Evolutionary conservation across 2,888 invertebrate species (phyloP), one percentile per base, ranked within the genome.

Genomic region (Athripsodes cinereus): DNA sequence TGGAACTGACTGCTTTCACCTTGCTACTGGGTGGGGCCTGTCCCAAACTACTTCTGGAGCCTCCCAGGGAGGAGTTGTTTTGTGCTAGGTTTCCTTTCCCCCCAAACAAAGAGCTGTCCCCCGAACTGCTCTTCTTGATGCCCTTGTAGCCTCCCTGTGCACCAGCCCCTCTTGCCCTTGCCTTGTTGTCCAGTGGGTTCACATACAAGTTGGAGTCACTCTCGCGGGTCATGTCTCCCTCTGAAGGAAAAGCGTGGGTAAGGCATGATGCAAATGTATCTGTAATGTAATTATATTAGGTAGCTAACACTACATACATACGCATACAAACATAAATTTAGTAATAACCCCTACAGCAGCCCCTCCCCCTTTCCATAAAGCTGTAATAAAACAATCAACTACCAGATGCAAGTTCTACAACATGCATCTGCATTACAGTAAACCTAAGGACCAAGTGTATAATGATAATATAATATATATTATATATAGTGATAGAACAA

Each of bases 241-340:
- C 90, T 69, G 92, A 92, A 75, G 89, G 86, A 79, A 90, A 93
- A 70, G 93, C 93, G 81, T 95, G 94, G 70, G 96, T 95, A 80
- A 93, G 90, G 81, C 96, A 96, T 78, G 93, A 95, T 75, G 93
- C 93, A 78, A 93, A 96, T 66, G 96, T 96, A 77, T 96, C 96
- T 70, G 93, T 89, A 78, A 93, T 88, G 10, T 26, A 26, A 26
- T 26, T 26, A 10, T 26, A 26, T 26, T 26, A 26, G n/a, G 26
- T 26, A 26, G 26, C 26, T 26, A 26, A 26, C 26, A 6, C 26
- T 26, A 26, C 26, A 6, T 26, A 10, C 10, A 26, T 26, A 3
- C 26, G 3, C 26, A 26, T 26, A 26, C 26, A 26, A 26, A 26
- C 26, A 26, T 10, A 26, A 26, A n/a, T n/a, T n/a, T n/a, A n/a